A percentile compares a stretch with the other conserved stretches of the same genome.
phyloP scores from a whole-genome alignment of 2,797 vertebrate species.

The Rachycentron canadum region DNA sequence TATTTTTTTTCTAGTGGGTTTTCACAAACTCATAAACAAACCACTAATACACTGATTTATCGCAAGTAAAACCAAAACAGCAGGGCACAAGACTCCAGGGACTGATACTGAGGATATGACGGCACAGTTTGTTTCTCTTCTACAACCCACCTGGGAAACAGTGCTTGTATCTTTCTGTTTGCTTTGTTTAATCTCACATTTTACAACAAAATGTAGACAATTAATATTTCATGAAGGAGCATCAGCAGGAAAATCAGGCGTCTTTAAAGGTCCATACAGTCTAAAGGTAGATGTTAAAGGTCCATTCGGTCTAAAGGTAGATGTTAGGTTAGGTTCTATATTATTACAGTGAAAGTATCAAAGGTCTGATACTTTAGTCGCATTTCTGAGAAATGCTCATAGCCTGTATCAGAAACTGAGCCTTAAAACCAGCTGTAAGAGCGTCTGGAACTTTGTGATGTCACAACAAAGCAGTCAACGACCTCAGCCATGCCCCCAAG shows the following conservation, averaged over 20 bases:
- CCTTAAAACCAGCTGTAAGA: no score
- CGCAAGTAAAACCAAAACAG: neutral
- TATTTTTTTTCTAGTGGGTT: neutral
- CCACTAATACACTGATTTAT: neutral
- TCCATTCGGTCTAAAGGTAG: no score
- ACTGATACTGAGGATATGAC: neutral
- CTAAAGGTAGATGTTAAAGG: no score
- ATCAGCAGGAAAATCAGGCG: neutral
- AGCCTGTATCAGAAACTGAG: no score
- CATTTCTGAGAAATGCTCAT: no score
- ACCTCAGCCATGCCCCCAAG: no score
- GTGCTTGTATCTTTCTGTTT: neutral
- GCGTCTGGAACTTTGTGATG: no score
- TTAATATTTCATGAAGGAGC: neutral
- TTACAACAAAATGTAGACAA: neutral
- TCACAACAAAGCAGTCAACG: no score
- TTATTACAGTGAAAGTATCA: no score
- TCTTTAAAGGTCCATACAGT: neutral
- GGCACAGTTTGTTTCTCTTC: conserved; percentile 6
- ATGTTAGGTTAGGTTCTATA: no score
- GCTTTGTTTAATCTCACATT: neutral
- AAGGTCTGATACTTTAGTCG: no score
- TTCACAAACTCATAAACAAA: neutral
- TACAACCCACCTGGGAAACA: neutral
- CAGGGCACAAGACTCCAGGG: neutral